Evolutionary conservation across 2,113 vertebrate species (phyloP).

Genomic region (Datnioides undecimradiatus): DNA sequence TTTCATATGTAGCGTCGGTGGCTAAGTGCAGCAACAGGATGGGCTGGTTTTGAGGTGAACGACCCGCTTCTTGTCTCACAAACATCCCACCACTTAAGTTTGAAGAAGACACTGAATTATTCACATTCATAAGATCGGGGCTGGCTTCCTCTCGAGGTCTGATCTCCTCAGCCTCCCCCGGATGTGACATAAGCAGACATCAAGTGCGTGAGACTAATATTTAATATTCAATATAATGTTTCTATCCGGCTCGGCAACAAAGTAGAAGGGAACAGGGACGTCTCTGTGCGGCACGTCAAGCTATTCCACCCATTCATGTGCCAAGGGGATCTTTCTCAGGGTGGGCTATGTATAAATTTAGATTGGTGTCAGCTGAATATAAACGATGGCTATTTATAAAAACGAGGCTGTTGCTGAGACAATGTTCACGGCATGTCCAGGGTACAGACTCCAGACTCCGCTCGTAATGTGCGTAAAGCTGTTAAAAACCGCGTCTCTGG

Average conservation of each 20-base stretch:
- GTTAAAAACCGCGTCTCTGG: slow-evolving; percentile 38
- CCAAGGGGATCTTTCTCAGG: slow-evolving; percentile 55
- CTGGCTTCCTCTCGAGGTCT: not conserved
- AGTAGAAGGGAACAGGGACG: slow-evolving; percentile 43
- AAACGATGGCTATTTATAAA: slow-evolving; percentile 82
- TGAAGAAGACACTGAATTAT: slow-evolving; percentile 22
- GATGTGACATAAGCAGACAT: not conserved
- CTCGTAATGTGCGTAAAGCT: slow-evolving; percentile 39
- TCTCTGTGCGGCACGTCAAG: slow-evolving; percentile 36
- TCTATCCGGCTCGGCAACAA: slow-evolving; percentile 27
- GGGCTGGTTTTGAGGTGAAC: slow-evolving; percentile 20
- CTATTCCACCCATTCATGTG: slow-evolving; percentile 58
- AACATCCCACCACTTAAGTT: slow-evolving; percentile 8
- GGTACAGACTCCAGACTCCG: slow-evolving; percentile 25
- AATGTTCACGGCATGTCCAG: slow-evolving; percentile 65
- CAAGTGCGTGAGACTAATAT: not conserved
- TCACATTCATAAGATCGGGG: slow-evolving; percentile 9
- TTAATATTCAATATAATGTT: slow-evolving; percentile 21
- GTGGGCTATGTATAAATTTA: slow-evolving; percentile 76
- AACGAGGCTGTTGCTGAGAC: slow-evolving; percentile 71
- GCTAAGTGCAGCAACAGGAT: slow-evolving; percentile 29
- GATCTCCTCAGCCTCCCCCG: not conserved
- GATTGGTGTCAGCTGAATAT: slow-evolving; percentile 79
- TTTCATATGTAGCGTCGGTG: slow-evolving; percentile 21
- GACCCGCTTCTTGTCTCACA: too few species aligned